Evolutionary conservation across 1,140 invertebrate species (phyloP).

Genomic region (Caerostris extrusa): DNA sequence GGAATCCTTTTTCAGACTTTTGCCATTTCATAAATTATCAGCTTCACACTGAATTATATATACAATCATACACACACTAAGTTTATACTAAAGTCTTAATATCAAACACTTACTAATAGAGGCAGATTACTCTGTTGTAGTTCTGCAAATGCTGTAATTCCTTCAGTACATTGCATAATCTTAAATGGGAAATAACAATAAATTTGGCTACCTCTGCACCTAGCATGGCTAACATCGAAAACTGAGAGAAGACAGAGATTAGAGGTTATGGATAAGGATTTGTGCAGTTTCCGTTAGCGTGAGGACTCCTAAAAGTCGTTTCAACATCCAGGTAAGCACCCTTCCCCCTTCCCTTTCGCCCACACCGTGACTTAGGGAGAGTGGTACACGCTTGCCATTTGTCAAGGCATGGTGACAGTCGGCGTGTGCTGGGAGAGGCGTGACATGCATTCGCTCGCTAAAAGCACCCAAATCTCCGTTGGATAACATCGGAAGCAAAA

Average conservation of each 20-base stretch:
- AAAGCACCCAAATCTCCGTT: constrained; percentile 32
- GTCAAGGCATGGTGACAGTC: constrained; percentile 55
- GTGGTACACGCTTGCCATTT: constrained; percentile 53
- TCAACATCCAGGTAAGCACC: constrained; percentile 9
- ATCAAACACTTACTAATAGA: too few relatives aligned
- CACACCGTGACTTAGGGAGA: not conserved
- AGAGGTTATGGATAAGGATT: not conserved
- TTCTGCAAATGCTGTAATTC: too few relatives aligned
- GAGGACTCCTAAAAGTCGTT: constrained; percentile 1
- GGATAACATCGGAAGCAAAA: constrained; percentile 12
- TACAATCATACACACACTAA: too few relatives aligned
- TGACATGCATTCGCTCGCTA: constrained; percentile 36
- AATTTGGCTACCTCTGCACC: not conserved
- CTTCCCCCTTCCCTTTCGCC: not conserved
- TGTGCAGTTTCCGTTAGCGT: constrained; percentile 20
- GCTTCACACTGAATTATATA: too few relatives aligned
- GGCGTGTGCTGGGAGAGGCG: constrained; percentile 20
- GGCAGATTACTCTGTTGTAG: too few relatives aligned
- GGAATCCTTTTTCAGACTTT: too few relatives aligned
- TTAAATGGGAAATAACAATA: too few relatives aligned
- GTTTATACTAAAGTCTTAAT: too few relatives aligned
- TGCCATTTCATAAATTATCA: too few relatives aligned
- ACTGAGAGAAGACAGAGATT: not conserved
- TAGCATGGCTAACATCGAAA: not conserved
- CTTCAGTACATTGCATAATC: too few relatives aligned